phyloP scores from a whole-genome alignment of 1,140 invertebrate genomes.

The Pristionchus pacificus region DNA sequence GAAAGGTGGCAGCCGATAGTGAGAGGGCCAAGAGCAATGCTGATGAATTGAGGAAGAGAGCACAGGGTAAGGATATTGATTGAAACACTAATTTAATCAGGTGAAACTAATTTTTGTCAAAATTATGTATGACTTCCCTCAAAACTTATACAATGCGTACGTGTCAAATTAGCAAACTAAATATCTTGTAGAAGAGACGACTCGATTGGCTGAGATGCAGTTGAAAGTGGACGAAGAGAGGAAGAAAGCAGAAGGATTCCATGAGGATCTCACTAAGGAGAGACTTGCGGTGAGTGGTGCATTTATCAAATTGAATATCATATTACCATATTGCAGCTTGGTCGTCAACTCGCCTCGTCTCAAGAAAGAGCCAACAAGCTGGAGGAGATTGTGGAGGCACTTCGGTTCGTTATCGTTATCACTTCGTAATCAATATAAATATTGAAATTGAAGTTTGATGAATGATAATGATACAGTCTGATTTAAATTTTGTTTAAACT shows the following conservation, averaged over 20 bases:
- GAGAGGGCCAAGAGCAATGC: background rate
- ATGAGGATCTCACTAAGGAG: background rate
- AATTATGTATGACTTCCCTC: too few species aligned
- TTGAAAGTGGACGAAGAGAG: background rate
- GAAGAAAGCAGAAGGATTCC: background rate
- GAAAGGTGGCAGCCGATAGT: background rate
- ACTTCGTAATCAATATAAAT: too few species aligned
- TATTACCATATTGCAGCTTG: background rate
- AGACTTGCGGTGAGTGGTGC: background rate
- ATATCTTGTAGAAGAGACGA: background rate
- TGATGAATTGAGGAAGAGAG: background rate
- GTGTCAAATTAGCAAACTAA: too few species aligned
- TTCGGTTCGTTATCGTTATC: background rate
- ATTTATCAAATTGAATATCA: background rate
- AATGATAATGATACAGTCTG: too few species aligned
- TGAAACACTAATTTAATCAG: too few species aligned
- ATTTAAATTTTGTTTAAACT: too few species aligned
- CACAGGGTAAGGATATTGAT: background rate
- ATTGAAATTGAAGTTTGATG: background rate
- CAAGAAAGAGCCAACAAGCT: background rate
- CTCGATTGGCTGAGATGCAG: background rate
- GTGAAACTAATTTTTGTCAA: too few species aligned
- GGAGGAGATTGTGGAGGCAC: slow-evolving; percentile 2
- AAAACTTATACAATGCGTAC: too few species aligned
- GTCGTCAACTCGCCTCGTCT: background rate